phyloP scores from a whole-genome alignment of 2,888 invertebrate species.

The Pediacus dermestoides region DNA sequence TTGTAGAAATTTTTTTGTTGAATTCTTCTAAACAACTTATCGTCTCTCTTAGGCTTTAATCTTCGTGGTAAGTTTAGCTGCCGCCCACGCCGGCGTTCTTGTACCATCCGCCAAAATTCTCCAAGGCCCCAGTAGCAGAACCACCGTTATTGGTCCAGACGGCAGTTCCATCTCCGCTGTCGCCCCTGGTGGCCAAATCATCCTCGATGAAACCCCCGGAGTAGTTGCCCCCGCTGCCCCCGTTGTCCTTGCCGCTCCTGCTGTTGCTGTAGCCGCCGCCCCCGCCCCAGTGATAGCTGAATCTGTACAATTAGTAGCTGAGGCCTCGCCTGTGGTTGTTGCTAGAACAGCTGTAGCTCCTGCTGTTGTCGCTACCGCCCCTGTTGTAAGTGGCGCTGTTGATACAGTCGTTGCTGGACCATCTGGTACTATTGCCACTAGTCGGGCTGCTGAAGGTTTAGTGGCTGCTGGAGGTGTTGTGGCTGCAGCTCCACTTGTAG shows the following conservation, averaged over 20 bases:
- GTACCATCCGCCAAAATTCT: constrained; percentile 20
- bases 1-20: too few species aligned
- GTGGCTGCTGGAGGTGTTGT: too few species aligned
- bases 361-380: background rate
- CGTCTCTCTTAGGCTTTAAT: too few species aligned
- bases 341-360: too few species aligned
- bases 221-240: constrained; percentile 23
- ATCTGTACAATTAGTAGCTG: too few species aligned
- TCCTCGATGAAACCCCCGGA: constrained; percentile 21
- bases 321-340: too few species aligned
- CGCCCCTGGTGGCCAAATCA: constrained; percentile 28
- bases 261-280: constrained; percentile 8
- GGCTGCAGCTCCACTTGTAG: background rate
- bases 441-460: too few species aligned
- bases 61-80: too few species aligned
- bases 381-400: too few species aligned
- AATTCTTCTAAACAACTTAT: too few species aligned
- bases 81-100: too few species aligned
- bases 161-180: constrained; percentile 29
- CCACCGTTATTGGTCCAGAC: constrained; percentile 32
- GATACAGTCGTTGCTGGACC: constrained; percentile 32
- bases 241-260: constrained; percentile 19
- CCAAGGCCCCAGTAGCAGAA: constrained; percentile 32
- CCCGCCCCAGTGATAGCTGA: too few species aligned
- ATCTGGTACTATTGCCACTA: constrained; percentile 34